Percentiles rank a stretch among this genome's conserved stretches.
Evolutionary conservation across 2,888 invertebrate genomes (phyloP).

Genomic region (Ophraella communa): DNA sequence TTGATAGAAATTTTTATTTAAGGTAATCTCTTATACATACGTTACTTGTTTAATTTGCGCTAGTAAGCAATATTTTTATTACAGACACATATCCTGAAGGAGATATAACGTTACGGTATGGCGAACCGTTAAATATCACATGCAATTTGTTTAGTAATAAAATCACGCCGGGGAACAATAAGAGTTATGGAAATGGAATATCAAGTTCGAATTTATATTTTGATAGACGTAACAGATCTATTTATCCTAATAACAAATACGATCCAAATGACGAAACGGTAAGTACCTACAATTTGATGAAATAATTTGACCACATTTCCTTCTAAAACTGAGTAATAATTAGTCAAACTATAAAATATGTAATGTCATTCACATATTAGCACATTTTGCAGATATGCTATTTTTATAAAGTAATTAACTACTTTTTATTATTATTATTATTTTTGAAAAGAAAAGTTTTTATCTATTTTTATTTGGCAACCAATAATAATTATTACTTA

Average conservation of each 20-base stretch:
- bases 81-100: conserved; percentile 55
- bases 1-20: too few species aligned
- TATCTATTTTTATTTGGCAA: too few species aligned
- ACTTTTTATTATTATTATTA: too few species aligned
- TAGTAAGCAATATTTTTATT: conserved; percentile 32
- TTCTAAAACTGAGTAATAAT: not conserved
- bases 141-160: conserved; percentile 66
- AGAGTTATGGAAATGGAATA: conserved; percentile 57
- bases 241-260: conserved; percentile 52
- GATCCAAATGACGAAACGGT: conserved; percentile 2
- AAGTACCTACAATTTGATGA: conserved; percentile 18
- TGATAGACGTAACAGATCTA: conserved; percentile 53
- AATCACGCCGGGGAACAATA: conserved; percentile 52
- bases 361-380: too few species aligned
- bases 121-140: conserved; percentile 68
- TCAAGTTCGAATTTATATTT: conserved; percentile 61
- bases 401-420: too few species aligned
- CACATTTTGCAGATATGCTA: too few species aligned
- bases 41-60: too few species aligned
- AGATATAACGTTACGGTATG: conserved; percentile 63
- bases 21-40: too few species aligned
- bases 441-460: too few species aligned
- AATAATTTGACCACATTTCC: not conserved
- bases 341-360: not conserved
- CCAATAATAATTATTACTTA: too few species aligned